phyloP scores from a whole-genome alignment of 2,797 vertebrate species.

The Enteromius afrohamiltoni region DNA sequence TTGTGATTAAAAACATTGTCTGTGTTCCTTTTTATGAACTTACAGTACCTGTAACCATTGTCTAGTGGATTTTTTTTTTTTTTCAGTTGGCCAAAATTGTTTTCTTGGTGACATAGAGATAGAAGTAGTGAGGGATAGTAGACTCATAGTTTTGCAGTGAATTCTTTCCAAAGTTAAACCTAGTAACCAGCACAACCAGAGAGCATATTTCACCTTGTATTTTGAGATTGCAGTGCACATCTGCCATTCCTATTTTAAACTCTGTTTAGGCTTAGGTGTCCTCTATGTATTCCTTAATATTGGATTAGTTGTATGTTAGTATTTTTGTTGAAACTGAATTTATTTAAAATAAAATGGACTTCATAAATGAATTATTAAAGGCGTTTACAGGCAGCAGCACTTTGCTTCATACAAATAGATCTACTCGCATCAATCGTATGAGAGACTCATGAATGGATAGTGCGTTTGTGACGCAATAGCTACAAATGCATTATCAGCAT shows the following conservation, averaged over 20 bases:
- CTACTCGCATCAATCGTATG: background rate
- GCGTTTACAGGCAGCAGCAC: background rate
- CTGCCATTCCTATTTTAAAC: background rate
- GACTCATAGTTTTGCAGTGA: background rate
- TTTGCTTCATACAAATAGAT: background rate
- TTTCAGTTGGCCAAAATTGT: background rate
- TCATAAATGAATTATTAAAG: background rate
- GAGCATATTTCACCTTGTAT: background rate
- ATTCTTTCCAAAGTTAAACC: background rate
- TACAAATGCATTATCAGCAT: background rate
- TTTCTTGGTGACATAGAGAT: background rate
- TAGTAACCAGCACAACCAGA: background rate
- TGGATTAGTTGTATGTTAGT: background rate
- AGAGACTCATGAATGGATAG: background rate
- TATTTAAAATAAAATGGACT: background rate
- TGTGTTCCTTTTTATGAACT: background rate
- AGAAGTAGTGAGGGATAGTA: background rate
- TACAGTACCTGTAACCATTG: background rate
- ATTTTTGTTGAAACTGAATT: background rate
- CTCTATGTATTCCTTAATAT: background rate
- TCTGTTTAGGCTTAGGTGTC: background rate
- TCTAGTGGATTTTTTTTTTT: background rate
- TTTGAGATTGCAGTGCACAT: background rate
- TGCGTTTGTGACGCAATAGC: background rate
- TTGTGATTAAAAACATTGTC: background rate